Evolutionary conservation across 1,140 invertebrate species (phyloP).

Genomic region (Drosophila rhopaloa): DNA sequence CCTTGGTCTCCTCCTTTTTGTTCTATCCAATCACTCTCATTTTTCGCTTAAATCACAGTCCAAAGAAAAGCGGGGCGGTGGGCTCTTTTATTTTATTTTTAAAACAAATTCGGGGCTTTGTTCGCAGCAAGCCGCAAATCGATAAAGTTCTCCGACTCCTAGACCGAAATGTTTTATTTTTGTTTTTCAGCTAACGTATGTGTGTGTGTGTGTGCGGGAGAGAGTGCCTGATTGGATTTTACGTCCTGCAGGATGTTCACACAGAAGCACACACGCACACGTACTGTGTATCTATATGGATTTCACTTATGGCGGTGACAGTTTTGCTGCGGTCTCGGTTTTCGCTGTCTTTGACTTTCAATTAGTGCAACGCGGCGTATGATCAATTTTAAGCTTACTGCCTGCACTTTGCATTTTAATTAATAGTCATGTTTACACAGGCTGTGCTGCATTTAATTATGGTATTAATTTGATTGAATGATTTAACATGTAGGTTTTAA

Average conservation of each 20-base stretch:
- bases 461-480: constrained; percentile 30
- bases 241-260: constrained; percentile 27
- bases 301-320: constrained; percentile 43
- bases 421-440: constrained; percentile 19
- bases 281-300: constrained; percentile 59
- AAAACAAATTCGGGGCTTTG: constrained; percentile 51
- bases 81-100: constrained; percentile 51
- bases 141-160: constrained; percentile 49
- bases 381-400: constrained; percentile 35
- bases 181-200: constrained; percentile 29
- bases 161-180: constrained; percentile 51
- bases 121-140: constrained; percentile 41
- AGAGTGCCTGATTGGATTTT: constrained; percentile 55
- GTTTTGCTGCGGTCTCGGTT: constrained; percentile 39
- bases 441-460: constrained; percentile 24
- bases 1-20: neutral
- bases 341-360: constrained; percentile 50
- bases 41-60: constrained; percentile 44
- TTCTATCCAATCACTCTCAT: constrained; percentile 31
- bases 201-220: constrained; percentile 14
- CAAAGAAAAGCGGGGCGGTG: neutral
- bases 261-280: constrained; percentile 20
- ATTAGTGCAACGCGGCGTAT: constrained; percentile 62
- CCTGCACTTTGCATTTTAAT: constrained; percentile 39
- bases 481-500: neutral